phyloP scores from a whole-genome alignment of 2,888 invertebrate genomes.

The Eurois occulta region DNA sequence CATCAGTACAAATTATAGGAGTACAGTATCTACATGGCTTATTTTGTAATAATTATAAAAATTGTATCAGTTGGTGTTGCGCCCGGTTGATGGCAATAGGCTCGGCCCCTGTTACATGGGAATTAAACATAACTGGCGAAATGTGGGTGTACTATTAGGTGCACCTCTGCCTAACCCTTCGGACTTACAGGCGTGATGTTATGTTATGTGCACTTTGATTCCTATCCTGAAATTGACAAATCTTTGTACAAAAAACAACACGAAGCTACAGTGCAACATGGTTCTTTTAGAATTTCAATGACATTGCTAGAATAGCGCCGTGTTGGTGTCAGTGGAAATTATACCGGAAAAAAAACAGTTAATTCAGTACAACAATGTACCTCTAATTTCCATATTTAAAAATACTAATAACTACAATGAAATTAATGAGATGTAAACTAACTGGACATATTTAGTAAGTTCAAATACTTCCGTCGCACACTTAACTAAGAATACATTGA shows the following conservation, averaged over 20 bases:
- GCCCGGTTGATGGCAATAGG: too few relatives aligned
- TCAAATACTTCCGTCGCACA: neutral
- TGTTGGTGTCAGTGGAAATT: neutral
- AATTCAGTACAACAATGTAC: neutral
- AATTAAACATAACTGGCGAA: too few relatives aligned
- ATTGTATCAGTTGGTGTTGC: too few relatives aligned
- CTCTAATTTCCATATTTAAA: neutral
- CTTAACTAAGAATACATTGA: neutral
- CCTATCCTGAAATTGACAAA: neutral
- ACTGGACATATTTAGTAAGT: neutral
- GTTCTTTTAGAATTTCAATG: neutral
- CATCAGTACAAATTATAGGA: too few relatives aligned
- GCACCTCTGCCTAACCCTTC: too few relatives aligned
- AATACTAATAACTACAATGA: neutral
- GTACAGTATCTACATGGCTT: too few relatives aligned
- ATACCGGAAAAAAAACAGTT: neutral
- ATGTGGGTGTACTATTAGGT: too few relatives aligned
- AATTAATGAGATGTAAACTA: neutral
- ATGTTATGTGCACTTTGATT: neutral
- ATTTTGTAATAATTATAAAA: too few relatives aligned
- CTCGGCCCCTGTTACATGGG: too few relatives aligned
- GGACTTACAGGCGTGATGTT: too few relatives aligned
- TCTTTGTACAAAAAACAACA: neutral
- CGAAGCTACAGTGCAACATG: neutral
- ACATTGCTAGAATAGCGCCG: neutral